These are phyloP conservation scores for Setophaga petechia DNA, from an alignment of 2,113 vertebrate genomes.

Conservation along the genomic window DNA sequence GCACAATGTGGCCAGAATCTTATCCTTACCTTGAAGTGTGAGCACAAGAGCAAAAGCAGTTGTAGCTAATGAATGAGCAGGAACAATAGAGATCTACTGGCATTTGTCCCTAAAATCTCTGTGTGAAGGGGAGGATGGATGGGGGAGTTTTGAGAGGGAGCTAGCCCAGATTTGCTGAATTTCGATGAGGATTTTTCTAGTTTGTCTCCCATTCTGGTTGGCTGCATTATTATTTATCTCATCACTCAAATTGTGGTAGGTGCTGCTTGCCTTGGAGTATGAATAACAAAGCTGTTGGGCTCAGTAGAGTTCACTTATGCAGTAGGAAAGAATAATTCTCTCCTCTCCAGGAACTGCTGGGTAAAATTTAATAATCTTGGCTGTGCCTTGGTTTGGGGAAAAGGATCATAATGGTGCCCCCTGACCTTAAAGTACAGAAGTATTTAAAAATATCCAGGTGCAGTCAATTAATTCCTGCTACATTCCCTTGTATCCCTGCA, in stretches of 20 bases:
- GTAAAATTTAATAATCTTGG: not conserved
- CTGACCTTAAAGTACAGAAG: not conserved
- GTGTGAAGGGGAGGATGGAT: not conserved
- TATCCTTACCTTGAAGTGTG: slow-evolving; percentile 32
- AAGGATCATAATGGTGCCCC: not conserved
- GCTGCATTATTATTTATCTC: slow-evolving; percentile 68
- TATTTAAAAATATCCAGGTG: not conserved
- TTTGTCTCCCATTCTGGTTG: slow-evolving; percentile 51
- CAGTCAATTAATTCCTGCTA: not conserved
- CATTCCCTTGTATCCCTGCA: not conserved
- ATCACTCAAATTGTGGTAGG: slow-evolving; percentile 62
- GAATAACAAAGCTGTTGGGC: slow-evolving; percentile 51
- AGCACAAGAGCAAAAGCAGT: not conserved
- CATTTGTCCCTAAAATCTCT: slow-evolving; percentile 42
- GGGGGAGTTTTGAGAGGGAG: not conserved
- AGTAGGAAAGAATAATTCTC: slow-evolving; percentile 26
- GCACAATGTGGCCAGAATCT: not conserved
- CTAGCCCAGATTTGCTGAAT: slow-evolving; percentile 41
- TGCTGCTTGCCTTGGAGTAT: slow-evolving; percentile 44
- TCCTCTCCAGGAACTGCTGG: not conserved
- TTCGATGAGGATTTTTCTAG: slow-evolving; percentile 48
- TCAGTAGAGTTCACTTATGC: slow-evolving; percentile 52
- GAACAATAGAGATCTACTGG: slow-evolving; percentile 37
- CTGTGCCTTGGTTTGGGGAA: not conserved
- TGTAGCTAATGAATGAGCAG: slow-evolving; percentile 39